Conservation (phyloP, 2,888 invertebrate genomes). For the Phlogophora meticulosa region DNA sequence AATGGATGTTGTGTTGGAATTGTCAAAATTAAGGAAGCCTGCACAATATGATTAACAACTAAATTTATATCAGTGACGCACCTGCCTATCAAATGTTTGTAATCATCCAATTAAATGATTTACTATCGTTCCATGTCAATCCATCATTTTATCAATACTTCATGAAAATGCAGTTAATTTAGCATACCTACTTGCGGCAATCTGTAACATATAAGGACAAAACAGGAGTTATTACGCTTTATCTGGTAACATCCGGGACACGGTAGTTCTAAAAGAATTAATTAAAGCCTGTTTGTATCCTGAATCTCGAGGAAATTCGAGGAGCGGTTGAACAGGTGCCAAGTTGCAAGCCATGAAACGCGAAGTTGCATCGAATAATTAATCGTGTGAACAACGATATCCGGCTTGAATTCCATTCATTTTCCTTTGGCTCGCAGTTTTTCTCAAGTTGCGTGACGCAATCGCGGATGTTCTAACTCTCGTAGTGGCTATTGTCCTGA, state of each 20-base stretch:
- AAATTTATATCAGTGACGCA: slow-evolving; percentile 24
- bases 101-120: slow-evolving; percentile 33
- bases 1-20: no score
- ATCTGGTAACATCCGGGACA: slow-evolving; percentile 74
- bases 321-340: slow-evolving; percentile 73
- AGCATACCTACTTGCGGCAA: slow-evolving; percentile 23
- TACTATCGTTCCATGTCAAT: slow-evolving; percentile 25
- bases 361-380: slow-evolving; percentile 70
- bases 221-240: slow-evolving; percentile 51
- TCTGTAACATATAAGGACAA: slow-evolving; percentile 39
- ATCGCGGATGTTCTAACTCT: slow-evolving; percentile 81
- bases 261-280: slow-evolving; percentile 72
- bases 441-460: slow-evolving; percentile 85
- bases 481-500: slow-evolving; percentile 67
- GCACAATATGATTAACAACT: slow-evolving; percentile 10
- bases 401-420: slow-evolving; percentile 87
- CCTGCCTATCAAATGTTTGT: slow-evolving; percentile 36
- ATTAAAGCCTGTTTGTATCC: slow-evolving; percentile 81
- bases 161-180: slow-evolving; percentile 28
- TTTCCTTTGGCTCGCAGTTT: slow-evolving; percentile 84
- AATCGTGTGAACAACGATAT: slow-evolving; percentile 86
- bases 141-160: slow-evolving; percentile 25
- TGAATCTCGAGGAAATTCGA: slow-evolving; percentile 80
- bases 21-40: not conserved
- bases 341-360: slow-evolving; percentile 64